A percentile compares a stretch with the other conserved stretches of the same genome.
Conservation (phyloP, 2,113 vertebrate genomes). For the Platichthys stellatus region DNA sequence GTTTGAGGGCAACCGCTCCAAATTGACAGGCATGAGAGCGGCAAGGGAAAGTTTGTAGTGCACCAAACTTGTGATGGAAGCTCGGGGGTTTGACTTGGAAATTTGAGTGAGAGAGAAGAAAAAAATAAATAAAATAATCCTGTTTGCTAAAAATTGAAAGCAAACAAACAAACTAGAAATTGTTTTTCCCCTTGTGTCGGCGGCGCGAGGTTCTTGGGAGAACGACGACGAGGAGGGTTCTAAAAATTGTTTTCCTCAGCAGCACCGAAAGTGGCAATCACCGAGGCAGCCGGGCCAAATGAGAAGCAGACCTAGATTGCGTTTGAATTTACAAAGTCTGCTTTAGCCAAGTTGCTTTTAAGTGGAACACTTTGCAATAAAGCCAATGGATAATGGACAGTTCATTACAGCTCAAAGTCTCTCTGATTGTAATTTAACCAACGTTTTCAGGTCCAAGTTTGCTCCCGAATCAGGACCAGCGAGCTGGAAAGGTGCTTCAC, state of each 20-base stretch:
- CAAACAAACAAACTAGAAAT: conserved; percentile 68
- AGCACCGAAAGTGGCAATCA: conserved; percentile 37
- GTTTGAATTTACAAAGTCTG: conserved; percentile 30
- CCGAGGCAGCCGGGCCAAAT: conserved; percentile 13
- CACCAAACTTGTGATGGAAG: conserved; percentile 65
- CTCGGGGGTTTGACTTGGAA: conserved; percentile 48
- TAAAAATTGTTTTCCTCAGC: conserved; percentile 47
- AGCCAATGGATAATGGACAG: conserved; percentile 29
- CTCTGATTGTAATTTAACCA: neutral
- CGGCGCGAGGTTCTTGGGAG: conserved; percentile 34
- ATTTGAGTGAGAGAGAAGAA: conserved; percentile 42
- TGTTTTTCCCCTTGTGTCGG: conserved; percentile 38
- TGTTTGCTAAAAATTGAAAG: conserved; percentile 60
- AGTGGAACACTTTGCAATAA: conserved; percentile 36
- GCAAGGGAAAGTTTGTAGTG: conserved; percentile 68
- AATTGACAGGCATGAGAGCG: conserved; percentile 69
- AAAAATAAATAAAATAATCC: conserved; percentile 31
- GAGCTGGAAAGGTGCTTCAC: conserved; percentile 46
- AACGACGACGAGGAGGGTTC: conserved; percentile 18
- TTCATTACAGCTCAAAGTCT: conserved; percentile 24
- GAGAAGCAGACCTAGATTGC: conserved; percentile 38
- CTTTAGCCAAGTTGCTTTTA: conserved; percentile 30
- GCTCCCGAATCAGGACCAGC: conserved; percentile 43
- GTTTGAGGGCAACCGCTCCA: conserved; percentile 66
- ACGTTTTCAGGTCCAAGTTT: conserved; percentile 18